Percentiles rank a stretch among this genome's conserved stretches.
Evolutionary conservation across 2,113 vertebrate species (phyloP).

Genomic region (Varanus salvator): DNA sequence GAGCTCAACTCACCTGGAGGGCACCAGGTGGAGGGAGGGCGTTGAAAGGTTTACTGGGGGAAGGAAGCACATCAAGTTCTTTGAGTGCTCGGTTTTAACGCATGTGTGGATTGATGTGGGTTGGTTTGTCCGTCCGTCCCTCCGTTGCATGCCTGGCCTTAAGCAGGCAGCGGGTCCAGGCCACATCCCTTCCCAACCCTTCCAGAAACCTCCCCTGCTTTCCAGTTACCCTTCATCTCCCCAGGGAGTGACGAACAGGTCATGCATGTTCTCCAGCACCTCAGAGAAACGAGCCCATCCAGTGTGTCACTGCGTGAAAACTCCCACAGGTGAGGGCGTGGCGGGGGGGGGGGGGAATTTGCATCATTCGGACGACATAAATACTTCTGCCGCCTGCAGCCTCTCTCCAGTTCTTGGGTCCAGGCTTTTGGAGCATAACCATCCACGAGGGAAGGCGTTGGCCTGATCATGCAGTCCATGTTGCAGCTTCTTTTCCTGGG

Average conservation of each 20-base stretch:
- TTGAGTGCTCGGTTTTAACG: too few species aligned
- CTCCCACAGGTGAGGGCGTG: constrained; percentile 44
- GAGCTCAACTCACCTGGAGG: too few species aligned
- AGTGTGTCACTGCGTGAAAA: constrained; percentile 53
- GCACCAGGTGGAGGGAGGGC: too few species aligned
- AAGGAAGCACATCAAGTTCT: not conserved
- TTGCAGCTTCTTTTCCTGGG: constrained; percentile 45
- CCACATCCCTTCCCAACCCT: too few species aligned
- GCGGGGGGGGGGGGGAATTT: constrained; percentile 37
- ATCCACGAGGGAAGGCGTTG: not conserved
- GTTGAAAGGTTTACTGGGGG: too few species aligned
- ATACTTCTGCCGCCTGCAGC: not conserved
- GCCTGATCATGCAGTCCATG: constrained; percentile 43
- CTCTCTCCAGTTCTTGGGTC: not conserved
- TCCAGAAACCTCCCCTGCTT: too few species aligned
- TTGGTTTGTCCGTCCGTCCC: too few species aligned
- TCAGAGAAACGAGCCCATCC: constrained; percentile 38
- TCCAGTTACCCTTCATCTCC: not conserved
- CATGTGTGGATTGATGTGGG: too few species aligned
- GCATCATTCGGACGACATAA: constrained; percentile 60
- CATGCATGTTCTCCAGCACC: constrained; percentile 32
- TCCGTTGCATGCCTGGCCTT: not conserved
- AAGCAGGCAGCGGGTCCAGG: too few species aligned
- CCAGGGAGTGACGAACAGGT: not conserved
- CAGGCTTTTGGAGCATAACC: not conserved